Base-by-base conservation (phyloP, 2,888 invertebrate genomes). In the Aproaerema taeniolella region DNA sequence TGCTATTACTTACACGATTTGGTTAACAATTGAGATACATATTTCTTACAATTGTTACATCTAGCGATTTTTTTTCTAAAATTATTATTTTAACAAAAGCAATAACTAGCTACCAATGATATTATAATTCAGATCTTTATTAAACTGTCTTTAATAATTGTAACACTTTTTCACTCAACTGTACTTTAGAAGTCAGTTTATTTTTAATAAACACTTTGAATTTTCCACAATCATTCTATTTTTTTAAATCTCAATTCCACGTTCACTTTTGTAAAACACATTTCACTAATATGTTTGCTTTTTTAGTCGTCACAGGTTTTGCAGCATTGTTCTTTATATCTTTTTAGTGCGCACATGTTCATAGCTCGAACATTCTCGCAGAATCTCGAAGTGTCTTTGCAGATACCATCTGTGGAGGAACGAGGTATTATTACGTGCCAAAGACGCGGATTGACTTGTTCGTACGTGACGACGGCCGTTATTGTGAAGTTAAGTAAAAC, bases 261-360 rank as follows among this genome's bases (percentile, higher is more conserved):
- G 26, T 26, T 26, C 26, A 26, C 26, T 26, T 26, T 26, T n/a
- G 26, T 9, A n/a, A n/a, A n/a, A n/a, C n/a, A n/a, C n/a, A n/a
- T 9, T 26, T 26, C 26, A 26, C 26, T 26, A 26, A 9, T 26
- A 20, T 6, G 7, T 28, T 26, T 15, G n/a, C 34, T 25, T 25
- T n/a, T 20, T 38, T 31, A 82, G 46, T 77, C 70, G 25, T 64
- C 58, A 80, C 96, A 96, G 39, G 96, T 93, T 57, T 92, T 90
- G 88, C 97, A 97, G 80, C 97, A 97, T 67, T 94, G 95, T 63
- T 91, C 90, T 68, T 92, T 91, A 78, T 95, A 97, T 28, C 94
- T 90, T 58, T 91, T 89, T 53, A 95, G 89, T 38, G 92, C 92
- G 81, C 97, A 97, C 89, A 97, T 90, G 63, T 95, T 95, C 93